Base-by-base conservation (phyloP, 1,140 invertebrate genomes). In the Epicauta chinensis region DNA sequence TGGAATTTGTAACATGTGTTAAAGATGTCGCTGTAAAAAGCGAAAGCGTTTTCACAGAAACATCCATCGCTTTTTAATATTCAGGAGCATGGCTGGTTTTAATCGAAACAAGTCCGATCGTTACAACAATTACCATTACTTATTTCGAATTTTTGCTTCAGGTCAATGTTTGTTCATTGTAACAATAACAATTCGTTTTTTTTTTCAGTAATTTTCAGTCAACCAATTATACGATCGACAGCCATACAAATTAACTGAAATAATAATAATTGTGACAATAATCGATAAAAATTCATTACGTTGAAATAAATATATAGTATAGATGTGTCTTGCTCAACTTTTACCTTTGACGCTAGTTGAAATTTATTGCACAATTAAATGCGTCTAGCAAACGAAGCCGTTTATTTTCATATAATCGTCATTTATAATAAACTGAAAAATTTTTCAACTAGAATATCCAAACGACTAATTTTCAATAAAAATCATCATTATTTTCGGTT, bases 51-150 rank as follows among this genome's bases (percentile, higher is more conserved):
- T 47, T 47, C 45, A 47, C 16, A 47, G 45, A 47, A 47, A 47
- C 34, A 47, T 14, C 38, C 4, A 38, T 37, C 23, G 23, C 23
- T 38, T 38, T 47, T 47, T 37, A 47, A 47, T 47, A 47, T 47
- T 47, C 35, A 37, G 30, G 23, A 23, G 17, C 11, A 47, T 2
- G 45, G 30, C 45, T 38, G 36, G 45, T 14, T 46, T 43, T 46
- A 46, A 46, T 16, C 45, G 45, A 34, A 47, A 47, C 36, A 38
- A 38, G 29, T 17, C 5, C 35, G 45, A 36, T 47, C 45, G 45
- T 47, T 47, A 47, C 45, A 29, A 47, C 45, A 47, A 47, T 47
- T 47, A 47, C 45, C 38, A 34, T 47, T 47, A 47, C 38, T 47
- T 47, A 47, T 47, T 6, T 34, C 36, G 34, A 15, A 47, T 37